Evolutionary conservation across 2,797 vertebrate species (phyloP).

Genomic region (Microctenopoma stevenorrisi): DNA sequence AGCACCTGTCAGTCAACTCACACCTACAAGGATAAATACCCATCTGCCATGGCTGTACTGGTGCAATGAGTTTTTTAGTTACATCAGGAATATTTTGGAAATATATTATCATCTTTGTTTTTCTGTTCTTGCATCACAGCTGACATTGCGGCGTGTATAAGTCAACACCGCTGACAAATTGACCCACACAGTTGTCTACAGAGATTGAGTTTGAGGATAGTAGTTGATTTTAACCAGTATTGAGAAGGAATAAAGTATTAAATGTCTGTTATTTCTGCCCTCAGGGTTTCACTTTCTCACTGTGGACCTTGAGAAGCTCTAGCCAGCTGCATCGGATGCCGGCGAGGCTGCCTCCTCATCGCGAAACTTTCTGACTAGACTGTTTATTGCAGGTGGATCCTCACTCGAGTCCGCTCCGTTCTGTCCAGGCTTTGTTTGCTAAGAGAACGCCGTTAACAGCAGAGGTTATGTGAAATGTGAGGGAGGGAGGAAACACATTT

Average conservation of each 20-base stretch:
- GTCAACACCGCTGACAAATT: slow-evolving; percentile 58
- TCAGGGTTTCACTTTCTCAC: slow-evolving; percentile 51
- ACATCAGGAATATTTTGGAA: slow-evolving; percentile 56
- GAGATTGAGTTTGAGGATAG: slow-evolving; percentile 34
- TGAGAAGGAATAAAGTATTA: slow-evolving; percentile 37
- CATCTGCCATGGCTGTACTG: slow-evolving; percentile 62
- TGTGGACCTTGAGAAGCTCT: slow-evolving; percentile 71
- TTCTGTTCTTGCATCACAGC: slow-evolving; percentile 44
- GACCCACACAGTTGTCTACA: slow-evolving; percentile 47
- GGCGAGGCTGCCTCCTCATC: slow-evolving; percentile 46
- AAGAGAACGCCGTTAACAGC: slow-evolving; percentile 45
- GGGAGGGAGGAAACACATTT: slow-evolving; percentile 85
- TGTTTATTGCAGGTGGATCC: slow-evolving; percentile 79
- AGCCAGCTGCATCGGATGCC: slow-evolving; percentile 81
- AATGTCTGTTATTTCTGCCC: slow-evolving; percentile 44
- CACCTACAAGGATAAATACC: slow-evolving; percentile 79
- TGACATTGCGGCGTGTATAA: slow-evolving; percentile 43
- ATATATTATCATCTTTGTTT: slow-evolving; percentile 25
- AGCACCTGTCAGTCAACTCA: slow-evolving; percentile 79
- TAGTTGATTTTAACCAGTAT: slow-evolving; percentile 39
- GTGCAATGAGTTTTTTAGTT: slow-evolving; percentile 59
- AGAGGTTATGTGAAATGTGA: slow-evolving; percentile 76
- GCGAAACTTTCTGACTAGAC: slow-evolving; percentile 68
- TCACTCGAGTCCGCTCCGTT: slow-evolving; percentile 38
- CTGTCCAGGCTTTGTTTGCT: slow-evolving; percentile 40